Percentiles rank a stretch among this genome's conserved stretches.
Evolutionary conservation across 1,140 invertebrate genomes (phyloP).

Genomic region (Amyelois transitella): DNA sequence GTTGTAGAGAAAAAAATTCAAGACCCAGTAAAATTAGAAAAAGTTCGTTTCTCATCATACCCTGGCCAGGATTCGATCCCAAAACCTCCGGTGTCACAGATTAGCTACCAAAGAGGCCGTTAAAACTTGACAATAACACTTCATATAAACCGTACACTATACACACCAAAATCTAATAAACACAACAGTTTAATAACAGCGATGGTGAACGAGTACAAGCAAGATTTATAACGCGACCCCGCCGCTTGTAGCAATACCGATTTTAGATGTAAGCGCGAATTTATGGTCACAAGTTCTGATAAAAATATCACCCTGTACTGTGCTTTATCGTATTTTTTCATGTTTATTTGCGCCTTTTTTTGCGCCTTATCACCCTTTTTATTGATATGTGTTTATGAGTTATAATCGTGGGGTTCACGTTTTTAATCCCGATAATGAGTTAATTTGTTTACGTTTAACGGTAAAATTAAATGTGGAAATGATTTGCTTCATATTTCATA

Average conservation of each 20-base stretch:
- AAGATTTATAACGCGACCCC: constrained; percentile 46
- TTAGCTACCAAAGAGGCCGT: too few relatives aligned
- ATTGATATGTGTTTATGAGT: constrained; percentile 8
- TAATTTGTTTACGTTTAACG: too few relatives aligned
- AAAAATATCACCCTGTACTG: constrained; percentile 53
- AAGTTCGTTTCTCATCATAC: too few relatives aligned
- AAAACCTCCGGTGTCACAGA: too few relatives aligned
- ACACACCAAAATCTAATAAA: background rate
- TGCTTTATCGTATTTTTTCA: constrained; percentile 47
- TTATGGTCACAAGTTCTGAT: constrained; percentile 54
- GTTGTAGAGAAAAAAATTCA: too few relatives aligned
- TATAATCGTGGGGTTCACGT: background rate
- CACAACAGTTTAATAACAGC: constrained; percentile 1
- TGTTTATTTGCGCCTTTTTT: constrained; percentile 1
- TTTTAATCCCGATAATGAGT: background rate
- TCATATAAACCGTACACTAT: background rate
- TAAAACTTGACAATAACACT: background rate
- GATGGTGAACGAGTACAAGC: constrained; percentile 12
- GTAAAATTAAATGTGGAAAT: too few relatives aligned
- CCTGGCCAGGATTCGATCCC: too few relatives aligned
- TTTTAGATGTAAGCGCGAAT: constrained; percentile 56
- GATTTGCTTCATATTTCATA: too few relatives aligned
- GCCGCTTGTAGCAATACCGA: constrained; percentile 37
- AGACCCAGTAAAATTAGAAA: too few relatives aligned
- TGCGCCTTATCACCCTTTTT: constrained; percentile 2